phyloP scores from a whole-genome alignment of 2,797 vertebrate genomes.

The Meriones psammophilus region DNA sequence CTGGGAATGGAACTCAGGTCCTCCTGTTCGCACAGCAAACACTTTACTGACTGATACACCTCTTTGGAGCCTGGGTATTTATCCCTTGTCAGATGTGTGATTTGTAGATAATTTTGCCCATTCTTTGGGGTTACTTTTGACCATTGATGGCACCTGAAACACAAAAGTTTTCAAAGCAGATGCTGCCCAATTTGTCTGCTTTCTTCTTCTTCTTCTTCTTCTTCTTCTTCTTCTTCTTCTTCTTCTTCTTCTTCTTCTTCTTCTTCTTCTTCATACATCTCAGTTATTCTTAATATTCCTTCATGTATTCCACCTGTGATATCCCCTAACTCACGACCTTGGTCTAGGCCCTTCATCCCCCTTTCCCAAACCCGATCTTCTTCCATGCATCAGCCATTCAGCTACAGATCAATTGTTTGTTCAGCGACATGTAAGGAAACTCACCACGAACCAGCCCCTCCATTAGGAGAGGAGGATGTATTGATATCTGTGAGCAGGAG shows the following conservation, averaged over 20 bases:
- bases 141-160: neutral
- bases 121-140: no score
- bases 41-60: neutral
- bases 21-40: neutral
- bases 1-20: neutral
- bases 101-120: neutral
- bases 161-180: neutral
- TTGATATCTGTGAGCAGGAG: neutral
- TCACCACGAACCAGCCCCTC: neutral
- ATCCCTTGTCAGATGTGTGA: neutral
- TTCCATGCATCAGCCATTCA: neutral
- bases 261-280: neutral
- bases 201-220: neutral
- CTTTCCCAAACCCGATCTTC: neutral
- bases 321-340: neutral
- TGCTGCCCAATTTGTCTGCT: neutral
- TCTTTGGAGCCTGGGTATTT: neutral
- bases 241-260: no score
- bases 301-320: neutral
- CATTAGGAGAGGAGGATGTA: neutral
- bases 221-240: no score
- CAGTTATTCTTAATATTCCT: neutral
- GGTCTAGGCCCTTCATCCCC: neutral
- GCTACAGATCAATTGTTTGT: neutral
- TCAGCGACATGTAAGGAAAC: neutral